Evolutionary conservation across 2,888 invertebrate genomes (phyloP).

Genomic region (Biston betularia): DNA sequence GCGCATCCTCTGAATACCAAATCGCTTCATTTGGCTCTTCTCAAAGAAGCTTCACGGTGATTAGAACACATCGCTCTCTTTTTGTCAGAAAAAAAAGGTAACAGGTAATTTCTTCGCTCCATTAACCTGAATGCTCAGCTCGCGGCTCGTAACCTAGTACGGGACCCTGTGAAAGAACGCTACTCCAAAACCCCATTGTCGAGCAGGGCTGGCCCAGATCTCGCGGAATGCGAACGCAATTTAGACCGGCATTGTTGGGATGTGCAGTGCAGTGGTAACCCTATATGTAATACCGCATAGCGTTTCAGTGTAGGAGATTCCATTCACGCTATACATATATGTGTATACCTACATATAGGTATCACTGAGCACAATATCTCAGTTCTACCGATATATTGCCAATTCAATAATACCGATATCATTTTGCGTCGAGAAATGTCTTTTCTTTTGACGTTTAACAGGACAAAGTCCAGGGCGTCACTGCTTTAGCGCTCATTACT

Average conservation of each 20-base stretch:
- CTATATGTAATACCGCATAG: constrained; percentile 29
- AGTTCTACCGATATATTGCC: constrained; percentile 11
- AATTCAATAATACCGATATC: constrained; percentile 22
- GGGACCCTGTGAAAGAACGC: constrained; percentile 70
- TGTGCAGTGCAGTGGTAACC: constrained; percentile 58
- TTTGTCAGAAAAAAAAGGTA: constrained; percentile 31
- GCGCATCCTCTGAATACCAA: constrained; percentile 47
- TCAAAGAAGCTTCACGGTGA: constrained; percentile 32
- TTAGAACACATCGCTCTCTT: constrained; percentile 30
- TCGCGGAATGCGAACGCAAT: constrained; percentile 80
- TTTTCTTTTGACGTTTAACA: no score
- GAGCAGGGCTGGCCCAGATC: constrained; percentile 71
- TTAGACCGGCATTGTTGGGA: constrained; percentile 76
- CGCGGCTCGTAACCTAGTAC: constrained; percentile 71
- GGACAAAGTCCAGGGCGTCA: no score
- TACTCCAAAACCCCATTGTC: constrained; percentile 75
- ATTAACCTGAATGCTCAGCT: constrained; percentile 75
- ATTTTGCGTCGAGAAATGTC: constrained; percentile 9
- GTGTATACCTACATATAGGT: no score
- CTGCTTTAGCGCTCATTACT: no score
- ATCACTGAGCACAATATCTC: constrained; percentile 18
- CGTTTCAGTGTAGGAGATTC: constrained; percentile 28
- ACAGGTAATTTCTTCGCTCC: constrained; percentile 70
- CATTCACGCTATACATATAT: constrained; percentile 21
- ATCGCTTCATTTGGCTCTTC: constrained; percentile 32